Conservation (phyloP, 1,140 invertebrate species). For the Leucophenga varia region DNA sequence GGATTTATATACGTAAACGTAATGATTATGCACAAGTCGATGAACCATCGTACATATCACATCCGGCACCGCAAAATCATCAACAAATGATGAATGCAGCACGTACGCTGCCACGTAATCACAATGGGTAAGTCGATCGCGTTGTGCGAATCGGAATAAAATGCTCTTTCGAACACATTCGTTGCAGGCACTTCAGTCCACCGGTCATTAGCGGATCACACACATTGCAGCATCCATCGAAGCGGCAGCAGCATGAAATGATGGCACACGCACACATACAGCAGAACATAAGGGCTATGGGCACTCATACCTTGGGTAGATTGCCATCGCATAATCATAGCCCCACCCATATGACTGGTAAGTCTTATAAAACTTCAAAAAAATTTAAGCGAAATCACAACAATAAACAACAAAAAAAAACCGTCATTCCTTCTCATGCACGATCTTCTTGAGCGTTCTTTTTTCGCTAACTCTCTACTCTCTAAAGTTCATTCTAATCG, state of each 20-base stretch:
- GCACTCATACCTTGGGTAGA: slow-evolving; percentile 59
- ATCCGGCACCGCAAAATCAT: slow-evolving; percentile 54
- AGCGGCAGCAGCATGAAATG: slow-evolving; percentile 55
- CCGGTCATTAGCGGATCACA: slow-evolving; percentile 55
- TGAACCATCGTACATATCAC: slow-evolving; percentile 53
- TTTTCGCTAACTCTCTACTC: too few relatives aligned
- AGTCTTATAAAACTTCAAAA: slow-evolving; percentile 18
- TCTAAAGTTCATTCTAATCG: too few relatives aligned
- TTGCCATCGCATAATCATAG: slow-evolving; percentile 60
- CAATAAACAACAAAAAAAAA: too few relatives aligned
- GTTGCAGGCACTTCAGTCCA: slow-evolving; percentile 54
- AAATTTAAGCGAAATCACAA: too few relatives aligned
- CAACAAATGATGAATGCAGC: slow-evolving; percentile 56
- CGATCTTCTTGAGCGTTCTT: too few relatives aligned
- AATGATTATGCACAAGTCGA: slow-evolving; percentile 55
- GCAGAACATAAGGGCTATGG: slow-evolving; percentile 58
- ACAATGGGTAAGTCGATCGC: slow-evolving; percentile 50
- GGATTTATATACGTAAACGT: slow-evolving; percentile 89
- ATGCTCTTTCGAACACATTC: too few relatives aligned
- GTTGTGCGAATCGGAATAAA: not conserved
- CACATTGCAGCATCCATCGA: slow-evolving; percentile 53
- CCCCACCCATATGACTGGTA: slow-evolving; percentile 55
- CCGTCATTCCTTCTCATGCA: too few relatives aligned
- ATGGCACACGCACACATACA: slow-evolving; percentile 55
- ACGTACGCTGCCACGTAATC: slow-evolving; percentile 51